A percentile compares a stretch with the other conserved stretches of the same genome.
phyloP scores from a whole-genome alignment of 1,140 invertebrate species.

The Drosophila obscura region DNA sequence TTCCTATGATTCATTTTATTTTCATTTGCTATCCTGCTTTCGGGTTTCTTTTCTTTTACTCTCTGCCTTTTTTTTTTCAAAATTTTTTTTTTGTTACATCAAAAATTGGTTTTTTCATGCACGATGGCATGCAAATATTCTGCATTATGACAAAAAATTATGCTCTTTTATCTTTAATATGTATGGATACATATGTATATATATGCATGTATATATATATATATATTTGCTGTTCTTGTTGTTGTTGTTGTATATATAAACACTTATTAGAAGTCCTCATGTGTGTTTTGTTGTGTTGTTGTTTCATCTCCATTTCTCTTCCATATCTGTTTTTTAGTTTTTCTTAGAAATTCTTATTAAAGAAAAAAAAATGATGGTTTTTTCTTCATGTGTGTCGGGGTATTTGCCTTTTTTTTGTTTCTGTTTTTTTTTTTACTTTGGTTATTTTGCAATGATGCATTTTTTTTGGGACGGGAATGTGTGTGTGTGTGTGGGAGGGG shows the following conservation, averaged over 20 bases:
- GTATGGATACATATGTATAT: slow-evolving; percentile 28
- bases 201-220: slow-evolving; percentile 47
- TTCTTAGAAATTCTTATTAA: slow-evolving; percentile 26
- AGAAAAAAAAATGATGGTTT: slow-evolving; percentile 47
- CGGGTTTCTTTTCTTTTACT: slow-evolving; percentile 16
- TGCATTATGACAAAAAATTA: slow-evolving; percentile 77
- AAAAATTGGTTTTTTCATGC: slow-evolving; percentile 68
- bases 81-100: slow-evolving; percentile 58
- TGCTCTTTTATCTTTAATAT: slow-evolving; percentile 50
- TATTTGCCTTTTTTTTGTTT: slow-evolving; percentile 6
- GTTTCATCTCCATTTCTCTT: slow-evolving; percentile 3
- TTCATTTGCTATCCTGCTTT: slow-evolving; percentile 11
- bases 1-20: slow-evolving; percentile 4
- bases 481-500: slow-evolving; percentile 13
- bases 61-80: slow-evolving; percentile 20
- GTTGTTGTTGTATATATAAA: slow-evolving; percentile 59
- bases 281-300: slow-evolving; percentile 53
- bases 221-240: background rate
- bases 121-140: slow-evolving; percentile 57
- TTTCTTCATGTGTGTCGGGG: background rate
- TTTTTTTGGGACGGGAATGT: slow-evolving; percentile 8
- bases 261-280: slow-evolving; percentile 76
- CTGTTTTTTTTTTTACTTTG: slow-evolving; percentile 18
- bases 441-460: slow-evolving; percentile 12
- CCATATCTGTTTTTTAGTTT: too few relatives aligned